Evolutionary conservation across 92 coral and sea anemone species (phyloP).

Genomic region (Anthopleura xanthogrammica): DNA sequence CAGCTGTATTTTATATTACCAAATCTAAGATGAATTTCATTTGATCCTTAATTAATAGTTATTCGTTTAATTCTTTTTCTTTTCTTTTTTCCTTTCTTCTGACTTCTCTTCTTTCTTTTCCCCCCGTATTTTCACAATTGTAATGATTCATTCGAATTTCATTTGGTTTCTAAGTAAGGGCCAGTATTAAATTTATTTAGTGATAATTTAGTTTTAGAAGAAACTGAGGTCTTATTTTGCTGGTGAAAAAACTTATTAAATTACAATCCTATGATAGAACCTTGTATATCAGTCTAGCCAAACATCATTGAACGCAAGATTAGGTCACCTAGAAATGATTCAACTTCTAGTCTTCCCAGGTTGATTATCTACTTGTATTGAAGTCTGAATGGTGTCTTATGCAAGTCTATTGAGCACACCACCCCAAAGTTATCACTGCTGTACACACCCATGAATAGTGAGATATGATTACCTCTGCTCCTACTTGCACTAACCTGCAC

Average conservation of each 20-base stretch:
- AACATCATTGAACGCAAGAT: not conserved
- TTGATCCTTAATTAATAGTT: too few species aligned
- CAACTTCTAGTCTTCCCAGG: conserved; percentile 25
- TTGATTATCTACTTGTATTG: conserved; percentile 29
- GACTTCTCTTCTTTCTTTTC: too few species aligned
- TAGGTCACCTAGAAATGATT: conserved; percentile 21
- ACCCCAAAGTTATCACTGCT: conserved; percentile 18
- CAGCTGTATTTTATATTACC: too few species aligned
- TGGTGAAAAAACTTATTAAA: conserved; percentile 32
- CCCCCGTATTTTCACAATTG: too few species aligned
- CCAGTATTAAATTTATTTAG: not conserved
- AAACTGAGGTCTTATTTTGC: conserved; percentile 34
- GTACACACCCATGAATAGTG: not conserved
- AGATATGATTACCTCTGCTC: not conserved
- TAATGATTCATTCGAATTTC: not conserved
- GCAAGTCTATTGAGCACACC: conserved; percentile 18
- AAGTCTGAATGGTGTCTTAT: conserved; percentile 33
- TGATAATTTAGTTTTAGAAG: not conserved
- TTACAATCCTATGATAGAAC: conserved; percentile 13
- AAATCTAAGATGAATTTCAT: too few species aligned
- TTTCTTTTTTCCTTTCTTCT: too few species aligned
- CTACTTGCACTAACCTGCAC: conserved; percentile 21
- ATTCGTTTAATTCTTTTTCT: too few species aligned
- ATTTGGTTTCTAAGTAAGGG: not conserved
- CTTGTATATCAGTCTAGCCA: conserved; percentile 1